Percentiles rank a stretch among this genome's conserved stretches.
phyloP scores from a whole-genome alignment of 2,113 vertebrate genomes.

The Callopanchax toddi region DNA sequence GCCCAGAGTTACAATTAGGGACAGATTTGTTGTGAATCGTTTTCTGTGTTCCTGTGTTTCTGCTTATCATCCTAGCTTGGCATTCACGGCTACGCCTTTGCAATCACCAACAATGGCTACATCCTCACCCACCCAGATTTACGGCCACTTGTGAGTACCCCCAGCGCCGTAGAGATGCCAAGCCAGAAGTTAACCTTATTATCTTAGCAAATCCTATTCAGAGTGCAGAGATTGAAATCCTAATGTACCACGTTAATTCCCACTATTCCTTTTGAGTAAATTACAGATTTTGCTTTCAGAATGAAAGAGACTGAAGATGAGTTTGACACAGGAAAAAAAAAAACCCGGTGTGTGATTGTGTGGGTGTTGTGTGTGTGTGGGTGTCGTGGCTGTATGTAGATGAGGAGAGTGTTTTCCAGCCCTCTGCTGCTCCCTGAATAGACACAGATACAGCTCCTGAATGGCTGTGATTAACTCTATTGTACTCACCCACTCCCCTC shows the following conservation, averaged over 20 bases:
- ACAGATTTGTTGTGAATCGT: constrained; percentile 45
- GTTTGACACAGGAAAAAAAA: constrained; percentile 24
- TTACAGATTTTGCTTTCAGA: constrained; percentile 31
- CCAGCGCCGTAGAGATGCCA: not conserved
- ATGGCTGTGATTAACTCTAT: constrained; percentile 77
- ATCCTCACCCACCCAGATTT: constrained; percentile 98
- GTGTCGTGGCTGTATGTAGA: constrained; percentile 58
- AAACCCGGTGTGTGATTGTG: constrained; percentile 26
- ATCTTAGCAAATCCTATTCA: constrained; percentile 21
- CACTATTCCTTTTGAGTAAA: constrained; percentile 40
- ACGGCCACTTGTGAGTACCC: constrained; percentile 90
- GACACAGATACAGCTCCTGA: constrained; percentile 64
- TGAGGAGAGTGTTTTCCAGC: constrained; percentile 62
- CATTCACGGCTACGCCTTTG: constrained; percentile 98
- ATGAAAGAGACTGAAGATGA: constrained; percentile 15
- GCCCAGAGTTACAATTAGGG: constrained; percentile 38
- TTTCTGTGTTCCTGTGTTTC: constrained; percentile 21
- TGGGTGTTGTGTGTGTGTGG: constrained; percentile 19
- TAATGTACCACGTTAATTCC: constrained; percentile 37
- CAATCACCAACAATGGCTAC: constrained; percentile 99
- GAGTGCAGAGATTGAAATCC: constrained; percentile 23
- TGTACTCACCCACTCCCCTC: constrained; percentile 60
- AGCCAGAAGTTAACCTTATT: constrained; percentile 31
- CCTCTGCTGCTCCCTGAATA: constrained; percentile 63
- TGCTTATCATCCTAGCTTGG: constrained; percentile 84